Percentiles rank a stretch among this genome's conserved stretches.
These are phyloP conservation scores for Mus spretus DNA, from an alignment of 2,797 vertebrate genomes.

Conservation along the genomic window DNA sequence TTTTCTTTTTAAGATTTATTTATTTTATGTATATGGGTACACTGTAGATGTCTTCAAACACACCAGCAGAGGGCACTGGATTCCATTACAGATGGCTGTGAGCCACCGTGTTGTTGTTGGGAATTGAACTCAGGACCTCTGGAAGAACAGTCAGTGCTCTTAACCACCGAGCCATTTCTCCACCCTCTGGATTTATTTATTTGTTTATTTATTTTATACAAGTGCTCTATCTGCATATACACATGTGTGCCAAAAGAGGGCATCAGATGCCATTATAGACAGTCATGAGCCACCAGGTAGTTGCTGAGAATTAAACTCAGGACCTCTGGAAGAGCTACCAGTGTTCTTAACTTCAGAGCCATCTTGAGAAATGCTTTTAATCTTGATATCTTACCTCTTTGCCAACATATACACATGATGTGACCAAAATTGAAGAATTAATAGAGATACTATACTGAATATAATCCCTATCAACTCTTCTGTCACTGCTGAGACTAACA, in stretches of 20 bases:
- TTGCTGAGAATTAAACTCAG: neutral
- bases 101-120: neutral
- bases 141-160: neutral
- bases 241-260: neutral
- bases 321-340: neutral
- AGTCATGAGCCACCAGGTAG: neutral
- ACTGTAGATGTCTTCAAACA: neutral
- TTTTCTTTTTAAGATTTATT: neutral
- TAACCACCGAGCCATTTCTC: neutral
- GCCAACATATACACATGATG: neutral
- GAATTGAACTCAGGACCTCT: neutral
- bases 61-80: neutral
- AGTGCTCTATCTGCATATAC: neutral
- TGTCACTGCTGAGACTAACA: neutral
- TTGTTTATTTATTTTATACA: neutral
- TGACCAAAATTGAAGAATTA: constrained; percentile 24
- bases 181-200: neutral
- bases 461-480: neutral
- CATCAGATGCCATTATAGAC: neutral
- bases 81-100: neutral
- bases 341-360: neutral
- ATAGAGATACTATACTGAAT: neutral
- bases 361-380: neutral
- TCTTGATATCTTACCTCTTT: neutral
- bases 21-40: neutral